A percentile compares a stretch with the other conserved stretches of the same genome.
These are phyloP conservation scores for Chaetodon trifasciatus DNA, from an alignment of 2,797 vertebrate genomes.

Conservation along the genomic window DNA sequence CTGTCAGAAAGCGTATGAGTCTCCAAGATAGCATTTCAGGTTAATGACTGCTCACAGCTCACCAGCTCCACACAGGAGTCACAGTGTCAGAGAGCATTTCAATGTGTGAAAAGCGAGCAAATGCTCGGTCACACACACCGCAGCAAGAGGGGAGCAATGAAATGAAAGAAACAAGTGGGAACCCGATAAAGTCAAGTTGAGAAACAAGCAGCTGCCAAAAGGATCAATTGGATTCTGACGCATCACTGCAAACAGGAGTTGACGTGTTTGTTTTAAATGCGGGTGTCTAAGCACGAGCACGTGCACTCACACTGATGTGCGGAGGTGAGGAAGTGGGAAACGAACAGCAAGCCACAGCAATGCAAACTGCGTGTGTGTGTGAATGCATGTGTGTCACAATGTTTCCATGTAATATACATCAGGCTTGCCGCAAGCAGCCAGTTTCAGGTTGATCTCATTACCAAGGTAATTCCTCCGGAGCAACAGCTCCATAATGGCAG, in stretches of 20 bases:
- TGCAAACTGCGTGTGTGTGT: slow-evolving; percentile 29
- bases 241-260: slow-evolving; percentile 20
- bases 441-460: slow-evolving; percentile 87
- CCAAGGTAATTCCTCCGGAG: slow-evolving; percentile 84
- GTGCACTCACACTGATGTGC: not conserved
- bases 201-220: slow-evolving; percentile 64
- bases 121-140: slow-evolving; percentile 10
- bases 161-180: slow-evolving; percentile 59
- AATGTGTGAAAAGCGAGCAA: slow-evolving; percentile 12
- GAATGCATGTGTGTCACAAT: slow-evolving; percentile 46
- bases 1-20: slow-evolving; percentile 43
- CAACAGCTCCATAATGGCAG: slow-evolving; percentile 82
- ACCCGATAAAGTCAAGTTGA: slow-evolving; percentile 62
- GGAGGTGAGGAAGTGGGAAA: slow-evolving; percentile 27
- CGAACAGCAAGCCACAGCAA: slow-evolving; percentile 31
- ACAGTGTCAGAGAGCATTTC: slow-evolving; percentile 46
- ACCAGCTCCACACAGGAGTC: slow-evolving; percentile 37
- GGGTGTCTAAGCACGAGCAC: slow-evolving; percentile 3
- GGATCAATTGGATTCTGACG: slow-evolving; percentile 55
- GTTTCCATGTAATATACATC: slow-evolving; percentile 65
- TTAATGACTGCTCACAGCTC: slow-evolving; percentile 62
- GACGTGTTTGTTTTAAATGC: slow-evolving; percentile 16
- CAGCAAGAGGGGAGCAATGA: slow-evolving; percentile 30
- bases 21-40: slow-evolving; percentile 54
- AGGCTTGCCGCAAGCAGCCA: slow-evolving; percentile 68